phyloP scores from a whole-genome alignment of 1,140 invertebrate species.

The Matsumurasca onukii region DNA sequence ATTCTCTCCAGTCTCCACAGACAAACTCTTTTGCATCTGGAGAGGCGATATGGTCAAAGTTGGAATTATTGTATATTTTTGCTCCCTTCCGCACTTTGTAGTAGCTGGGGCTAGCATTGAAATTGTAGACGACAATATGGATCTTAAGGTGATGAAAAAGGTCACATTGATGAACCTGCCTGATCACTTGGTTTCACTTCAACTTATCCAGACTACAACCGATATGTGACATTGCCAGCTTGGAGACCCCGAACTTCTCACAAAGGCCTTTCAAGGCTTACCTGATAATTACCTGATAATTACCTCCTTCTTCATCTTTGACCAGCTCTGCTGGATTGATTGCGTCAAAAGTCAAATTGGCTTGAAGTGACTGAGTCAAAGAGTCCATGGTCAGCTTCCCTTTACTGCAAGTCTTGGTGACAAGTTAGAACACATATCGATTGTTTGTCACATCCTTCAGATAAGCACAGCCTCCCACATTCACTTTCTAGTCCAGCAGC shows the following conservation, averaged over 20 bases:
- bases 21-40: no score
- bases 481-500: neutral
- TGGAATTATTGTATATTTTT: no score
- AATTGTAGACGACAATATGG: constrained; percentile 52
- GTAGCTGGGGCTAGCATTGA: no score
- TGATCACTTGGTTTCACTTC: constrained; percentile 59
- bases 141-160: constrained; percentile 52
- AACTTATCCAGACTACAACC: constrained; percentile 64
- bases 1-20: no score
- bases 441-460: constrained; percentile 45
- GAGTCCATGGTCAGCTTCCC: constrained; percentile 49
- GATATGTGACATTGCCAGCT: constrained; percentile 60
- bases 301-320: no score
- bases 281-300: no score
- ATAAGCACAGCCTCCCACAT: neutral
- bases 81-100: no score
- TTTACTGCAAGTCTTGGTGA: constrained; percentile 49
- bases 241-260: constrained; percentile 49
- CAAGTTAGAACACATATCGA: constrained; percentile 58
- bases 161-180: constrained; percentile 51
- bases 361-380: constrained; percentile 43
- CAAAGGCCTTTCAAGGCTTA: constrained; percentile 45
- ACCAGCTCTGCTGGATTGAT: no score
- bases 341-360: no score
- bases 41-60: no score